Base-by-base conservation (phyloP, 2,113 vertebrate species). In the Eurystomus gularis region DNA sequence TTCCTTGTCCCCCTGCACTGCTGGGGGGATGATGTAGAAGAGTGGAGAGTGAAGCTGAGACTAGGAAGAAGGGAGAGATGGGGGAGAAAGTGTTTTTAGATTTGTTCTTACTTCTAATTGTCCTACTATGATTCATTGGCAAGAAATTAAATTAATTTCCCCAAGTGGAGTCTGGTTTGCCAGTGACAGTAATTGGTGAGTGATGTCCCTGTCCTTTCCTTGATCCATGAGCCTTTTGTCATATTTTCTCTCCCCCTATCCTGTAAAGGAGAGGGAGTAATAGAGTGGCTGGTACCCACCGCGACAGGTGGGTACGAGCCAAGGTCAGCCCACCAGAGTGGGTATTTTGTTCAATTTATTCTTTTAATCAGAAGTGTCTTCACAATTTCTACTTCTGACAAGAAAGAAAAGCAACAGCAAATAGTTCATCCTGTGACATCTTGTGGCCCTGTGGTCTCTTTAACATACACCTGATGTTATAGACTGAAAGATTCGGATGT, bases 281-380 rank as follows among this genome's bases (percentile, higher is more conserved):
- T 4, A 25, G 39, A 69, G 62, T 0, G 0, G 14, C 35, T 51
- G 58, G 44, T n/a, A n/a, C n/a, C n/a, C n/a, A n/a, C n/a, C n/a
- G n/a, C n/a, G n/a, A n/a, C n/a, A n/a, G 21, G 42, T 29, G 31
- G 70, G 33, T 35, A n/a, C 26, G 42, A 80, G 33, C 10, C 24
- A 65, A 9, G n/a, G 57, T 20, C n/a, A 65, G 13, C 16, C 4
- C 14, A 35, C 14, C 61, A 48, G 33, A 28, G 23, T 17, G 18
- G 26, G 52, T 3, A 7, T 44, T 80, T 80, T 55, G 7, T 62
- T 65, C 16, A n/a, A 15, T 55, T 40, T 17, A 20, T 13, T 52
- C 37, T 86, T 75, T 79, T 3, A 58, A 58, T 60, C 14, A 46
- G 52, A 60, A 69, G 3, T 26, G 10, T 40, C 7, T 21, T 88